A percentile compares a stretch with the other conserved stretches of the same genome.
Evolutionary conservation across 2,113 vertebrate genomes (phyloP).

Genomic region (Anolis sagrei): DNA sequence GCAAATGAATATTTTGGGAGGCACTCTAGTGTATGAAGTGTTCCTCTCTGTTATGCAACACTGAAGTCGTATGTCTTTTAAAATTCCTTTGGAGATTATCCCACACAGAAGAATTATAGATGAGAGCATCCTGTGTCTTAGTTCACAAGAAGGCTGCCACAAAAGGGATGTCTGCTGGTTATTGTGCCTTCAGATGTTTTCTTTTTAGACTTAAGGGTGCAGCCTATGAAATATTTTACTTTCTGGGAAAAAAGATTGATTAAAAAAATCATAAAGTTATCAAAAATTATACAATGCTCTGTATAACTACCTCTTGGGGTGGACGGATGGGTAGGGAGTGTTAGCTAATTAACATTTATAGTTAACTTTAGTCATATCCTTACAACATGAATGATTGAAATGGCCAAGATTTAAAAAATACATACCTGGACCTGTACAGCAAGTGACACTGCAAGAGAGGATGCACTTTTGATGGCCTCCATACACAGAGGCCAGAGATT

Average conservation of each 20-base stretch:
- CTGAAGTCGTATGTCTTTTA: neutral
- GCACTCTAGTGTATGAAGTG: neutral
- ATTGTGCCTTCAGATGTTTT: slow-evolving; percentile 8
- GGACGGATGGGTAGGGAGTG: neutral
- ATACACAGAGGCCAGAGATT: no score
- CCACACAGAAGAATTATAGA: neutral
- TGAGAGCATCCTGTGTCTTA: neutral
- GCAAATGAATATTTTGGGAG: slow-evolving; percentile 23
- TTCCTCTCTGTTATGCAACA: neutral
- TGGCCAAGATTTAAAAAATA: neutral
- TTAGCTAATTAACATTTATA: slow-evolving; percentile 2
- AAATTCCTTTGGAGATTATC: slow-evolving; percentile 24
- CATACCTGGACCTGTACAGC: no score
- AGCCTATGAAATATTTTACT: slow-evolving; percentile 10
- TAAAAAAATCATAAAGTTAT: slow-evolving; percentile 27
- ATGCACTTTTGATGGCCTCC: no score
- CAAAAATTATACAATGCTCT: neutral
- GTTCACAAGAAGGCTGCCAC: neutral
- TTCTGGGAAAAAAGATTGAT: neutral
- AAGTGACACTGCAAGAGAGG: no score
- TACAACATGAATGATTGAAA: neutral
- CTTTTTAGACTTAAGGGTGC: neutral
- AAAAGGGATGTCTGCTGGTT: slow-evolving; percentile 23
- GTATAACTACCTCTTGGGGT: no score
- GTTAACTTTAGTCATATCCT: neutral